Percentiles rank a stretch among this genome's conserved stretches.
These are phyloP conservation scores for Hirtodrosophila duncani DNA, from an alignment of 2,888 invertebrate species.

Conservation along the genomic window DNA sequence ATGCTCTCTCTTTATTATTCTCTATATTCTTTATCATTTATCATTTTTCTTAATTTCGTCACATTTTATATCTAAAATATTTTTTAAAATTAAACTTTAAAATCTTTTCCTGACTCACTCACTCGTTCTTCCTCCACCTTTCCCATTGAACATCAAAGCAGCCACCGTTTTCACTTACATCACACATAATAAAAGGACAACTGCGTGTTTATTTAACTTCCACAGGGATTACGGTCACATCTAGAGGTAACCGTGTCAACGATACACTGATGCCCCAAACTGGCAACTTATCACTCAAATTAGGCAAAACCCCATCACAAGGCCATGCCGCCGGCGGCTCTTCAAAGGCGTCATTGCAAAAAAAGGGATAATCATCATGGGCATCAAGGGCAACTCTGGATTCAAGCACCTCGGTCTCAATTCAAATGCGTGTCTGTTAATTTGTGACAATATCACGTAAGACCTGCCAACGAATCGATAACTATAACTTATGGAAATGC, in stretches of 20 bases:
- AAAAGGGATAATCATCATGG: constrained; percentile 55
- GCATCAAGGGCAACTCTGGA: too few relatives aligned
- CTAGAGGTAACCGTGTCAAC: neutral
- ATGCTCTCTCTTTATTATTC: too few relatives aligned
- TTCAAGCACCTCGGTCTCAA: too few relatives aligned
- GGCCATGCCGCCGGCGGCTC: neutral
- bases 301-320: constrained; percentile 13
- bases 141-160: too few relatives aligned
- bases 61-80: too few relatives aligned
- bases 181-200: too few relatives aligned
- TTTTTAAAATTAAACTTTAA: too few relatives aligned
- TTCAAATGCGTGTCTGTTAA: constrained; percentile 50
- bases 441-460: constrained; percentile 66
- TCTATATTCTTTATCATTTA: too few relatives aligned
- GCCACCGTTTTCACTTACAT: neutral
- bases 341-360: constrained; percentile 13
- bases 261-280: constrained; percentile 29
- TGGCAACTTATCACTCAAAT: constrained; percentile 52
- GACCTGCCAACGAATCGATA: constrained; percentile 53
- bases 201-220: constrained; percentile 14
- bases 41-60: too few relatives aligned
- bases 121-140: too few relatives aligned
- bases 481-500: constrained; percentile 65
- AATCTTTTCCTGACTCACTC: too few relatives aligned
- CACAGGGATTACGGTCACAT: constrained; percentile 28